Base-by-base conservation (phyloP, 2,797 vertebrate species). In the Semotilus atromaculatus region DNA sequence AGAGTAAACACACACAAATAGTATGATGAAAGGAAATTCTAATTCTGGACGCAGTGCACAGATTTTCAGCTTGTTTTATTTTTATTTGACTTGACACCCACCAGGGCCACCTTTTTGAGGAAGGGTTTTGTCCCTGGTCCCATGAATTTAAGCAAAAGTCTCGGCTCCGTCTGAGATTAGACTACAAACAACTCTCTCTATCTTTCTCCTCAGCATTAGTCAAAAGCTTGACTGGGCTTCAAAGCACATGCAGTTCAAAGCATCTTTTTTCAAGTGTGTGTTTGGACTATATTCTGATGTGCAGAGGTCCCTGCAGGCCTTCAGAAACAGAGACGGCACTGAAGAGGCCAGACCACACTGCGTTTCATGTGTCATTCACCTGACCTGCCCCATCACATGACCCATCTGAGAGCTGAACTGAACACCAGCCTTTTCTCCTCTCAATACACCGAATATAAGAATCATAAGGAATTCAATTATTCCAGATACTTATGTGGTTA, bases 201-300 rank as follows among this genome's bases (percentile, higher is more conserved):
- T 55, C n/a, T 53, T 34, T 70, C 67, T 74, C 26, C 45, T 51
- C 53, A 53, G 72, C 16, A 73, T 73, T 58, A 81, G 53, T 76
- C 23, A 70, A 86, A 83, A 87, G 78, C 62, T 43, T 84, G 77
- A 80, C 72, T 62, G n/a, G n/a, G 51, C 74, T 85, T 82, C 82
- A 86, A 88, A 82, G 86, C 26, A 4, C 40, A 36, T 21, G 53
- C 68, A 85, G 79, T 86, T 85, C 82, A 88, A 86, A 88, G 87
- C 74, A 68, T 75, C 75, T 66, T 62, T 80, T 58, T 74, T 26
- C 70, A 26, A 51, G 34, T 19, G 71, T 75, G 66, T 82, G 31
- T 88, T 73, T 86, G 70, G 38, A 62, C 67, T 74, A 82, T 80
- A 45, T 83, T 75, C 45, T 82, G 72, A 75, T 68, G 45, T n/a